Evolutionary conservation across 2,113 vertebrate species (phyloP), one percentile per base, ranked within the genome.

Genomic region (Actenoides lindsayi): DNA sequence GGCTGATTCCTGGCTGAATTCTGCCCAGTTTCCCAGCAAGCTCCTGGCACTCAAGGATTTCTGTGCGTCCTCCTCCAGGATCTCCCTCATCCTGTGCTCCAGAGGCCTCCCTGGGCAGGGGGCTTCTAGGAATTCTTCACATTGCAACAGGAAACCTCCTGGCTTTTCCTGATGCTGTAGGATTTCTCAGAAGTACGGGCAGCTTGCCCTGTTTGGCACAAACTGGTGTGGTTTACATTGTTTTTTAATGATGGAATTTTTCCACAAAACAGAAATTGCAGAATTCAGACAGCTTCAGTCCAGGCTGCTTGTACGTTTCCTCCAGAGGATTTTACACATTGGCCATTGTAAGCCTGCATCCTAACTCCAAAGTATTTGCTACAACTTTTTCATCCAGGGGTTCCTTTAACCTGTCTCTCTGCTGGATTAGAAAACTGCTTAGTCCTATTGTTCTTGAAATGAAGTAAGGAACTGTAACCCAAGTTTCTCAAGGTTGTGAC

Each of bases 181-280:
- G 51, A 54, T 84, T 89, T 80, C 65, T 91, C 65, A 78, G 81
- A 87, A 75, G 7, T 50, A 31, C 0, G 1, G 37, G 77, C 60
- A 93, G 41, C 37, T 87, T 50, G 56, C 68, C 74, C 46, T 65
- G 16, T 84, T 89, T 91, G 79, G 79, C 85, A 76, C 31, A 89
- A 95, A 65, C 12, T 48, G 17, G 18, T 83, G 10, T 83, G 53
- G 59, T 82, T 88, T 83, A 54, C 28, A 13, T 91, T 84, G 51
- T 8, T 87, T 87, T 92, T 84, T 75, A 83, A 75, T 84, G 68
- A 48, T 48, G 24, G 81, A 63, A 87, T 94, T 91, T 91, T 89
- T 84, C 56, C 77, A 78, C 42, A 82, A 71, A 94, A 56, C 31
- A 80, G 80, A 81, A 95, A 63, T n/a, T 1, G 0, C 24, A 67